Conservation (phyloP, 2,797 vertebrate species). For the Sternotherus odoratus region DNA sequence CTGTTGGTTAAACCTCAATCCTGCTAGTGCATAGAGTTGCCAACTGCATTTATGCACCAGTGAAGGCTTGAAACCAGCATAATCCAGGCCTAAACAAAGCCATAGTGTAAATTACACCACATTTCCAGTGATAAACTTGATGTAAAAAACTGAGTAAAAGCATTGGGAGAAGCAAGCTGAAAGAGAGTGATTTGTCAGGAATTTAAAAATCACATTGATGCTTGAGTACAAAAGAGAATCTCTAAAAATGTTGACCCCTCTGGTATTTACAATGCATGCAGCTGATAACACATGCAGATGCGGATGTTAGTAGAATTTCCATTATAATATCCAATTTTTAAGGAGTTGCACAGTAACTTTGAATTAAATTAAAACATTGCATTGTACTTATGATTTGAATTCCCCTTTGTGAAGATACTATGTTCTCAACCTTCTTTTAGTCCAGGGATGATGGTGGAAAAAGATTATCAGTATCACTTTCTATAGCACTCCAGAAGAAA, state of each 20-base stretch:
- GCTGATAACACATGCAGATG: not conserved
- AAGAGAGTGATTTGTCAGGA: not conserved
- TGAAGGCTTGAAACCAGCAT: not conserved
- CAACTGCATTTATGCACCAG: not conserved
- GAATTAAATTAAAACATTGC: not conserved
- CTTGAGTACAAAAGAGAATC: not conserved
- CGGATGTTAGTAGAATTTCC: not conserved
- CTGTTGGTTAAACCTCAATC: not conserved
- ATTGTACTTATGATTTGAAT: not conserved
- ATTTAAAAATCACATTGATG: not conserved
- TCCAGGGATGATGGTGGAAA: not conserved
- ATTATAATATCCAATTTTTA: not conserved
- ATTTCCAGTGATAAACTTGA: not conserved
- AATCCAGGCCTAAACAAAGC: not conserved
- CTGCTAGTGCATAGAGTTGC: not conserved
- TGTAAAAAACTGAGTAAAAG: no score
- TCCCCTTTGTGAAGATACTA: not conserved
- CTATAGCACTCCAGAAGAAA: not conserved
- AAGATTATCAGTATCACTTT: not conserved
- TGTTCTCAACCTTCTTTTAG: not conserved
- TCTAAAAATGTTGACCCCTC: not conserved
- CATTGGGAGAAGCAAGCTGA: not conserved
- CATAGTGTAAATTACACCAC: not conserved
- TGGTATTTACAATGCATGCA: rapidly evolving
- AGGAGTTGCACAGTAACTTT: not conserved